Percentiles rank a stretch among this genome's conserved stretches.
Conservation (phyloP, 2,888 invertebrate species). For the Masnerella sp. region DNA sequence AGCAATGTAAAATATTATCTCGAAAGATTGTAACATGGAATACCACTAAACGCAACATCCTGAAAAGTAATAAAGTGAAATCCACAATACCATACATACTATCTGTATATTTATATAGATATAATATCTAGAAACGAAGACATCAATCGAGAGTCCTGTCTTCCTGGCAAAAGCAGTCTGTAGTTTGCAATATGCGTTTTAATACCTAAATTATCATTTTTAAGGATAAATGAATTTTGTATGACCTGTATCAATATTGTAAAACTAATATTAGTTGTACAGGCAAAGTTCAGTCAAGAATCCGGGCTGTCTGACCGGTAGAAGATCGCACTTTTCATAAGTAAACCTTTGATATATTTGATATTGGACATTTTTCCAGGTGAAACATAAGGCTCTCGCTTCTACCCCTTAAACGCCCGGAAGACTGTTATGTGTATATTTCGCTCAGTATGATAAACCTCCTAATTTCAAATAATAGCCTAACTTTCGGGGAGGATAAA, state of each 20-base stretch:
- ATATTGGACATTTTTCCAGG: conserved; percentile 15
- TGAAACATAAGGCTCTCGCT: conserved; percentile 31
- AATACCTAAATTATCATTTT: conserved; percentile 37
- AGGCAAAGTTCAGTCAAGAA: conserved; percentile 42
- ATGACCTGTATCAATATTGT: conserved; percentile 47
- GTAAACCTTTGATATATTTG: conserved; percentile 22
- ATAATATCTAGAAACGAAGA: conserved; percentile 63
- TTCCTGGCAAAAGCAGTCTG: conserved; percentile 67
- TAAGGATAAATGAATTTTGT: conserved; percentile 57
- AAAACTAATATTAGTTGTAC: conserved; percentile 57
- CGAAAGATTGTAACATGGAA: conserved; percentile 11
- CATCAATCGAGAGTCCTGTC: conserved; percentile 66
- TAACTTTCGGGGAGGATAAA: conserved; percentile 51
- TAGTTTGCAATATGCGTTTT: conserved; percentile 50
- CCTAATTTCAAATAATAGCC: conserved; percentile 50
- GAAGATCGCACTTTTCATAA: conserved; percentile 53
- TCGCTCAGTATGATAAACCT: conserved; percentile 58
- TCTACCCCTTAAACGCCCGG: conserved; percentile 66
- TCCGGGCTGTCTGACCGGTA: conserved; percentile 68
- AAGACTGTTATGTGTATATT: conserved; percentile 61
- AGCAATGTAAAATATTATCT: conserved; percentile 1
- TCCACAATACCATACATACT: conserved; percentile 66
- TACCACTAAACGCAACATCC: conserved; percentile 38
- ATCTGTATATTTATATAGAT: conserved; percentile 67
- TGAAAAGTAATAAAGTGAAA: conserved; percentile 58